Percentiles rank a stretch among this genome's conserved stretches.
phyloP scores from a whole-genome alignment of 2,888 invertebrate genomes.

The Scotopteryx bipunctaria region DNA sequence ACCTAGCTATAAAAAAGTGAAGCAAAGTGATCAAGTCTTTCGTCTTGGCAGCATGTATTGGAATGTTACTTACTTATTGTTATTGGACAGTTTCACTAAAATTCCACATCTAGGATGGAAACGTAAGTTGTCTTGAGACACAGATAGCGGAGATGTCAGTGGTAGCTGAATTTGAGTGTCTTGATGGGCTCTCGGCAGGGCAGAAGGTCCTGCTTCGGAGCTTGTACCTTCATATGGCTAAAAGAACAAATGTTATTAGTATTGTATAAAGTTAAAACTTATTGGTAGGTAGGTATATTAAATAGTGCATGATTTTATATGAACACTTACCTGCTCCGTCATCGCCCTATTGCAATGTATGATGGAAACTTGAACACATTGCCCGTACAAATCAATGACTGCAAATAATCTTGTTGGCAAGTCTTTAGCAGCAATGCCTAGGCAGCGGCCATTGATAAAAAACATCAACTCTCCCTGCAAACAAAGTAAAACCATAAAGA shows the following conservation, averaged over 20 bases:
- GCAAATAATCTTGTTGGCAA: conserved; percentile 92
- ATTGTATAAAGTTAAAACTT: too few relatives aligned
- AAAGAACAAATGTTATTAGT: too few relatives aligned
- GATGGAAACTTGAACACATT: conserved; percentile 94
- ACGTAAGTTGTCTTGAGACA: conserved; percentile 85
- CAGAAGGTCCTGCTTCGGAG: conserved; percentile 25
- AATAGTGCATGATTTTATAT: too few relatives aligned
- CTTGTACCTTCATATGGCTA: conserved; percentile 19
- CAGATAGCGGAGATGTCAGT: conserved; percentile 43
- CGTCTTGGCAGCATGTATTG: not conserved
- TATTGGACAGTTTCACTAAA: conserved; percentile 92
- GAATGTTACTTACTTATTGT: conserved; percentile 76
- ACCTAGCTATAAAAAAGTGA: too few relatives aligned
- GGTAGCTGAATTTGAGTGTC: conserved; percentile 27
- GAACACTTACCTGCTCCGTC: conserved; percentile 60
- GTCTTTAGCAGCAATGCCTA: conserved; percentile 92
- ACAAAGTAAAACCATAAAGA: not conserved
- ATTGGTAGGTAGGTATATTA: not conserved
- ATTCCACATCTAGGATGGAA: conserved; percentile 96
- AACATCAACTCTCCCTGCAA: conserved; percentile 91
- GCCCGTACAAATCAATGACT: conserved; percentile 97
- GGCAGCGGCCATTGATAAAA: conserved; percentile 94
- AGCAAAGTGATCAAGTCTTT: too few relatives aligned
- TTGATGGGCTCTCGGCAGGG: not conserved
- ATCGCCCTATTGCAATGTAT: conserved; percentile 55